Evolutionary conservation across 2,888 invertebrate species (phyloP).

Genomic region (Teleiodes luculella): DNA sequence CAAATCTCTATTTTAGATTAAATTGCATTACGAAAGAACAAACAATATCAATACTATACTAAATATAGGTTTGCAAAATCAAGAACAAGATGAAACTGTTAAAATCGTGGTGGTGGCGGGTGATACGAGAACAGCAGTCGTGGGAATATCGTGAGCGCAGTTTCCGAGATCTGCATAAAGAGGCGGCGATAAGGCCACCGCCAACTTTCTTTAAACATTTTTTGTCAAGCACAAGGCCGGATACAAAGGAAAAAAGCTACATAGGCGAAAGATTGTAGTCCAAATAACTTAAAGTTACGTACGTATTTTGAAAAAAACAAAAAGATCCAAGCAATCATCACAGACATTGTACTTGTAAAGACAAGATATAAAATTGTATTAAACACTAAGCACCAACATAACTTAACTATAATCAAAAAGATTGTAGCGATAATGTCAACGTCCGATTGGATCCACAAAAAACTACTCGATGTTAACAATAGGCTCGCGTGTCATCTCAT

Average conservation of each 20-base stretch:
- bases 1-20: too few species aligned
- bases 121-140: slow-evolving; percentile 31
- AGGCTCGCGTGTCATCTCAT: slow-evolving; percentile 27
- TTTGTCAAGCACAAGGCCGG: slow-evolving; percentile 17
- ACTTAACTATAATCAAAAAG: slow-evolving; percentile 43
- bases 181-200: slow-evolving; percentile 15
- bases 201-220: slow-evolving; percentile 21
- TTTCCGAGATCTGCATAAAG: slow-evolving; percentile 25
- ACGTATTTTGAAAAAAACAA: too few species aligned
- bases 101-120: slow-evolving; percentile 23
- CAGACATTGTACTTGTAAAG: neutral
- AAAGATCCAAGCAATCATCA: too few species aligned
- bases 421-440: slow-evolving; percentile 49
- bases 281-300: too few species aligned
- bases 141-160: slow-evolving; percentile 47
- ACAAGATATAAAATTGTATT: neutral
- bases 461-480: slow-evolving; percentile 42
- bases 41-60: neutral
- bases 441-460: slow-evolving; percentile 31
- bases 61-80: neutral
- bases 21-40: neutral
- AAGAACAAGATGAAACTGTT: slow-evolving; percentile 6
- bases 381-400: slow-evolving; percentile 24
- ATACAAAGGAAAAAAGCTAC: neutral
- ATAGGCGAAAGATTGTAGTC: neutral